Conservation (phyloP, 2,888 invertebrate species). For the Tetranychus truncatus region DNA sequence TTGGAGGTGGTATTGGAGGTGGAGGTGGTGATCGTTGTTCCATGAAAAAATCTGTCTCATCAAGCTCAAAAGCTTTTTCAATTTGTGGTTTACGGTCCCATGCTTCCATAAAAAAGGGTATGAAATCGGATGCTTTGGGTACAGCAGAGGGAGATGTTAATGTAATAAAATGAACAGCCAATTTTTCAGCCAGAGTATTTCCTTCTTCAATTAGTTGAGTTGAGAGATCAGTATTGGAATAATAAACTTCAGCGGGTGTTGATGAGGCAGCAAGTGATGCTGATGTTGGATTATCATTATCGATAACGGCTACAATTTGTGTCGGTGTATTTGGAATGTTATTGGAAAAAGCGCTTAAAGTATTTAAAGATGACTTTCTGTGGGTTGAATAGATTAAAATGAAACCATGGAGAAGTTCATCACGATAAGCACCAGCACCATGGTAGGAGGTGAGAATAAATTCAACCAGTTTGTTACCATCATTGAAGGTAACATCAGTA, state of each 20-base stretch:
- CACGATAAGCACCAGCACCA: slow-evolving; percentile 72
- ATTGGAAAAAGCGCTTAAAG: slow-evolving; percentile 78
- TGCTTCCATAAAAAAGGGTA: slow-evolving; percentile 37
- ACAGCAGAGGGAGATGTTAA: slow-evolving; percentile 34
- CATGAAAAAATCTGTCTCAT: slow-evolving; percentile 40
- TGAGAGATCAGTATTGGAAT: slow-evolving; percentile 16
- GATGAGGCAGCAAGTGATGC: slow-evolving; percentile 4
- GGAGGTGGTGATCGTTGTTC: slow-evolving; percentile 12
- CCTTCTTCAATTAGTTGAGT: slow-evolving; percentile 49
- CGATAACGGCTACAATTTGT: slow-evolving; percentile 78
- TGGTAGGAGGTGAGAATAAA: slow-evolving; percentile 38
- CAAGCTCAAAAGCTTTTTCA: slow-evolving; percentile 74
- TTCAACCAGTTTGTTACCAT: slow-evolving; percentile 49
- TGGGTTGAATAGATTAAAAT: slow-evolving; percentile 86
- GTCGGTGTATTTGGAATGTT: slow-evolving; percentile 69
- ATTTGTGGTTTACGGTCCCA: slow-evolving; percentile 91
- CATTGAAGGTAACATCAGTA: slow-evolving; percentile 75
- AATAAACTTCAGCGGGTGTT: slow-evolving; percentile 16
- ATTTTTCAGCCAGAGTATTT: slow-evolving; percentile 69
- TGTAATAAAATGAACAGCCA: slow-evolving; percentile 79
- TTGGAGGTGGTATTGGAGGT: slow-evolving; percentile 25
- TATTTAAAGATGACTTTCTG: slow-evolving; percentile 78
- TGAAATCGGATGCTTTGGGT: slow-evolving; percentile 6
- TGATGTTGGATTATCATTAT: slow-evolving; percentile 35
- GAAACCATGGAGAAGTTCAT: slow-evolving; percentile 81